Conservation (phyloP, 2,888 invertebrate species). For the Cecidostiba fungosa region DNA sequence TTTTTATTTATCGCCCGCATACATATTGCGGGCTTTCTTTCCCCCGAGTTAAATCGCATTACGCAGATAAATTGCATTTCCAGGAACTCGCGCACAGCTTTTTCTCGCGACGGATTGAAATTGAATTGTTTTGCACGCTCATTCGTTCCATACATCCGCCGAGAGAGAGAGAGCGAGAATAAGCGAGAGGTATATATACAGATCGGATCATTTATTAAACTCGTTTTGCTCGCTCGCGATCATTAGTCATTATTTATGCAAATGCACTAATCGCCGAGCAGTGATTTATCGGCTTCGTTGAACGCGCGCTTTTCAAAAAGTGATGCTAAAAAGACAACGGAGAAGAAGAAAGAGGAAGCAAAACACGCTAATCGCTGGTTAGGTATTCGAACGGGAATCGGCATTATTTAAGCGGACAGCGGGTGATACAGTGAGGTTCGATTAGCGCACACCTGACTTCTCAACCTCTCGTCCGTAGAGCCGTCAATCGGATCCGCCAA, state of each 20-base stretch:
- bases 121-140: constrained; percentile 72
- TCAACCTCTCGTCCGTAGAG: constrained; percentile 70
- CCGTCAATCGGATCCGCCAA: constrained; percentile 76
- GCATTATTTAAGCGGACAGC: constrained; percentile 46
- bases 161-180: neutral
- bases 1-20: constrained; percentile 75
- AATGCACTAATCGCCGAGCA: neutral
- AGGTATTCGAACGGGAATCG: constrained; percentile 17
- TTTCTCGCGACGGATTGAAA: constrained; percentile 68
- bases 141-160: constrained; percentile 46
- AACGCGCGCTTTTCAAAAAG: neutral
- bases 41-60: constrained; percentile 73
- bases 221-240: neutral
- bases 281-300: constrained; percentile 9
- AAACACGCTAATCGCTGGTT: constrained; percentile 43
- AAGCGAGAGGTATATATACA: neutral
- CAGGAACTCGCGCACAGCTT: constrained; percentile 69
- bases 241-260: constrained; percentile 16
- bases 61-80: constrained; percentile 75
- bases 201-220: constrained; percentile 9
- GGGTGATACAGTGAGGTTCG: constrained; percentile 42
- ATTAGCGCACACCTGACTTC: constrained; percentile 69
- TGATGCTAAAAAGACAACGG: neutral
- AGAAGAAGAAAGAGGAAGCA: neutral
- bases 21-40: constrained; percentile 66